phyloP scores from a whole-genome alignment of 2,888 invertebrate species.

The Epiblema foenella region DNA sequence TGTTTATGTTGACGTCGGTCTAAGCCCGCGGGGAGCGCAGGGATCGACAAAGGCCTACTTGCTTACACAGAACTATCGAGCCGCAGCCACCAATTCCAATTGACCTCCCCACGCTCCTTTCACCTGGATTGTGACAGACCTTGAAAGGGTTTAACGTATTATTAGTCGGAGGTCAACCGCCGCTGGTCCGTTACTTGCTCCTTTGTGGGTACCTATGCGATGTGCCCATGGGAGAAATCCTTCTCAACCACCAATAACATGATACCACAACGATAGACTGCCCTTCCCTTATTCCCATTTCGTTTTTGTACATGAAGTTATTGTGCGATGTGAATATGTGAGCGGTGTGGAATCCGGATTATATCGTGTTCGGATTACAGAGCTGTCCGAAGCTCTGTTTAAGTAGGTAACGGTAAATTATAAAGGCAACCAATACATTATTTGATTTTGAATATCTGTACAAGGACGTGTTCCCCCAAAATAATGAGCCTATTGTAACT shows the following conservation, averaged over 20 bases:
- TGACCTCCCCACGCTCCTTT: constrained; percentile 51
- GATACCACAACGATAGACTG: constrained; percentile 62
- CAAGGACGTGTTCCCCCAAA: too few species aligned
- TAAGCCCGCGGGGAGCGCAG: constrained; percentile 62
- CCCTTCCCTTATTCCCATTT: constrained; percentile 44
- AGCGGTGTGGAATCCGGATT: constrained; percentile 28
- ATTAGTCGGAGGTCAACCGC: constrained; percentile 49
- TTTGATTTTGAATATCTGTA: too few species aligned
- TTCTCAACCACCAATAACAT: constrained; percentile 57
- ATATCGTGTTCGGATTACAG: not conserved
- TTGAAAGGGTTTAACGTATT: constrained; percentile 44
- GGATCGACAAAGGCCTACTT: constrained; percentile 59
- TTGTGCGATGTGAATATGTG: constrained; percentile 29
- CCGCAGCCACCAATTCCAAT: constrained; percentile 52
- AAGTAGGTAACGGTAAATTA: not conserved
- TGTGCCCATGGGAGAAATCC: constrained; percentile 61
- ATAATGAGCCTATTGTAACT: too few species aligned
- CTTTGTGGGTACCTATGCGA: constrained; percentile 57
- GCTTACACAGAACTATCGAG: constrained; percentile 65
- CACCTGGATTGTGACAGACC: constrained; percentile 22
- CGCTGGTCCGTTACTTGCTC: constrained; percentile 54
- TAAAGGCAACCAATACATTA: too few species aligned
- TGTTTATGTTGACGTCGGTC: constrained; percentile 79
- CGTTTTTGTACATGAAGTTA: constrained; percentile 46
- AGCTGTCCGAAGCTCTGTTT: constrained; percentile 19